Percentiles rank a stretch among this genome's conserved stretches.
Conservation (phyloP, 1,140 invertebrate species). For the Sycobia sp. region DNA sequence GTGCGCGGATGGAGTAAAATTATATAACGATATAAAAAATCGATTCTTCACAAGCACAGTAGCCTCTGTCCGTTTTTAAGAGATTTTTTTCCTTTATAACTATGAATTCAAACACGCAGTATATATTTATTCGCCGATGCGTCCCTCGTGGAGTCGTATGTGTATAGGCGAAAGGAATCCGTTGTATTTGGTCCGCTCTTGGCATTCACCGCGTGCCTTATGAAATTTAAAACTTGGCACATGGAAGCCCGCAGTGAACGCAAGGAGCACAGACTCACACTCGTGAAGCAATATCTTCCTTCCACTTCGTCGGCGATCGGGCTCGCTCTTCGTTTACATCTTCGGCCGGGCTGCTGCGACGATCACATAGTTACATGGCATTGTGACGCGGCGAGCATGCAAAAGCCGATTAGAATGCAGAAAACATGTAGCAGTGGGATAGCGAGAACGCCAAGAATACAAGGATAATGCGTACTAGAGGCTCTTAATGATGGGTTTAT, state of each 20-base stretch:
- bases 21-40: neutral
- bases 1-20: constrained; percentile 14
- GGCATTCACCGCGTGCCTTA: constrained; percentile 97
- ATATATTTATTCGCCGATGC: neutral
- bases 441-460: too few relatives aligned
- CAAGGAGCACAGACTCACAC: constrained; percentile 71
- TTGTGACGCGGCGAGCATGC: too few relatives aligned
- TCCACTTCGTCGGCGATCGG: neutral
- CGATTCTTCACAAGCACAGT: constrained; percentile 15
- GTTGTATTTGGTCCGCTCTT: constrained; percentile 81
- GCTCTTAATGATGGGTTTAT: too few relatives aligned
- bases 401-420: too few relatives aligned
- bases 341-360: neutral
- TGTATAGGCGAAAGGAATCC: constrained; percentile 22
- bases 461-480: too few relatives aligned
- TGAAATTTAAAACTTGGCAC: constrained; percentile 77
- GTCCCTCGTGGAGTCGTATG: neutral
- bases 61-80: too few relatives aligned
- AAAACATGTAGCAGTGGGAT: too few relatives aligned
- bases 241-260: constrained; percentile 87
- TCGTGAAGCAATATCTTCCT: constrained; percentile 11
- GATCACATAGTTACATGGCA: too few relatives aligned
- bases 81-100: too few relatives aligned
- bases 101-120: too few relatives aligned
- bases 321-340: constrained; percentile 4